phyloP scores from a whole-genome alignment of 2,113 vertebrate genomes.

The Apistogramma diplotaenia region DNA sequence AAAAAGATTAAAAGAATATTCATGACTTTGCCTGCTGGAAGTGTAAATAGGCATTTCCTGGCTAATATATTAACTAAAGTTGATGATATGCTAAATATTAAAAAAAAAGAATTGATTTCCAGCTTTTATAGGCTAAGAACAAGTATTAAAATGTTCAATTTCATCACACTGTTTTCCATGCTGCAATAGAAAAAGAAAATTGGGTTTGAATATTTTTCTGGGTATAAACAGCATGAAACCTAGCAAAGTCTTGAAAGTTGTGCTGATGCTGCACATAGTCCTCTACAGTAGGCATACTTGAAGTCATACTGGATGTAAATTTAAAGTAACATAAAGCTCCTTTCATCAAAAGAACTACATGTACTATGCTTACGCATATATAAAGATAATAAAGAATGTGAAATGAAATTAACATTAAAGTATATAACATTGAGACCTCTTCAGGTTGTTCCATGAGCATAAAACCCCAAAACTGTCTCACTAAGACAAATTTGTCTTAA shows the following conservation, averaged over 20 bases:
- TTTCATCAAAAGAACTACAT: not conserved
- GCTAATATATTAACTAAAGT: rapidly evolving
- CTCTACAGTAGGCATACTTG: not conserved
- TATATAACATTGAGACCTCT: not conserved
- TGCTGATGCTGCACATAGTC: not conserved
- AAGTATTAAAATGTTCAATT: too few relatives aligned
- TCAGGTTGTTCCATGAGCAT: not conserved
- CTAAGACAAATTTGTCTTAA: not conserved
- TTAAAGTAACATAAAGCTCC: not conserved
- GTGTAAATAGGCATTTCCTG: not conserved
- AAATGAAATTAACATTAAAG: not conserved
- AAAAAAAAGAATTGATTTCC: too few relatives aligned
- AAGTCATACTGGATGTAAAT: not conserved
- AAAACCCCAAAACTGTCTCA: not conserved
- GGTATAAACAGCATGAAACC: not conserved
- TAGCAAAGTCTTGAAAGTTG: not conserved
- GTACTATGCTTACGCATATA: not conserved
- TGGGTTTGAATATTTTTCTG: not conserved
- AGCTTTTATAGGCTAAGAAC: too few relatives aligned
- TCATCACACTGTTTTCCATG: not conserved
- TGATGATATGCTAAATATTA: not conserved
- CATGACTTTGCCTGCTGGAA: not conserved
- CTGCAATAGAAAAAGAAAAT: not conserved
- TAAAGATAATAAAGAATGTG: not conserved
- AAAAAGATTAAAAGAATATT: not conserved